Conservation (phyloP, 1,140 invertebrate species). For the Heterodera carotae region DNA sequence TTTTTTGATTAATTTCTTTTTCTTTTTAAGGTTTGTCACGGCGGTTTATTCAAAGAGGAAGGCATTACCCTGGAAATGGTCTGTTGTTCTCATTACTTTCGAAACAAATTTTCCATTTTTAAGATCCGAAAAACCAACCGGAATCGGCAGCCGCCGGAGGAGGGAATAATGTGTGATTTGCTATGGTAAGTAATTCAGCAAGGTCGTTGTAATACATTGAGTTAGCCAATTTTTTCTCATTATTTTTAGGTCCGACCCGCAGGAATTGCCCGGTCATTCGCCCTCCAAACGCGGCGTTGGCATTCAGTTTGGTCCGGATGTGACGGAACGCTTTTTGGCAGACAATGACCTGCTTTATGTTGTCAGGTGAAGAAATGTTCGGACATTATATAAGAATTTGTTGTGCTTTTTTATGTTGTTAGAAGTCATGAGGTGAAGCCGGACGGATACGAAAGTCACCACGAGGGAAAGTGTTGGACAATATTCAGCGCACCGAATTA, state of each 20-base stretch:
- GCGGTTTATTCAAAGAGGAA: slow-evolving; percentile 85
- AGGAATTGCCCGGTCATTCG: slow-evolving; percentile 79
- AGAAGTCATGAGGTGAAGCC: slow-evolving; percentile 97
- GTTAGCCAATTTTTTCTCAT: background rate
- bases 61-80: slow-evolving; percentile 78
- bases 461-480: slow-evolving; percentile 79
- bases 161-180: slow-evolving; percentile 88
- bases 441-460: slow-evolving; percentile 89
- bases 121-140: slow-evolving; percentile 85
- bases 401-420: slow-evolving; percentile 35
- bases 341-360: slow-evolving; percentile 61
- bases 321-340: slow-evolving; percentile 79
- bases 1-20: slow-evolving; percentile 25
- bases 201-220: too few relatives aligned
- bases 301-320: slow-evolving; percentile 96
- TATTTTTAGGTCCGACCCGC: slow-evolving; percentile 93
- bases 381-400: background rate
- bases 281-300: slow-evolving; percentile 95
- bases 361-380: slow-evolving; percentile 50
- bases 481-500: slow-evolving; percentile 45
- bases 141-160: slow-evolving; percentile 93
- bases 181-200: slow-evolving; percentile 34
- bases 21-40: slow-evolving; percentile 87
- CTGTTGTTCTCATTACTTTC: slow-evolving; percentile 15
- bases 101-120: slow-evolving; percentile 8